A percentile compares a stretch with the other conserved stretches of the same genome.
Conservation (phyloP, 2,888 invertebrate genomes). For the Dyspetes luteomarginatus region DNA sequence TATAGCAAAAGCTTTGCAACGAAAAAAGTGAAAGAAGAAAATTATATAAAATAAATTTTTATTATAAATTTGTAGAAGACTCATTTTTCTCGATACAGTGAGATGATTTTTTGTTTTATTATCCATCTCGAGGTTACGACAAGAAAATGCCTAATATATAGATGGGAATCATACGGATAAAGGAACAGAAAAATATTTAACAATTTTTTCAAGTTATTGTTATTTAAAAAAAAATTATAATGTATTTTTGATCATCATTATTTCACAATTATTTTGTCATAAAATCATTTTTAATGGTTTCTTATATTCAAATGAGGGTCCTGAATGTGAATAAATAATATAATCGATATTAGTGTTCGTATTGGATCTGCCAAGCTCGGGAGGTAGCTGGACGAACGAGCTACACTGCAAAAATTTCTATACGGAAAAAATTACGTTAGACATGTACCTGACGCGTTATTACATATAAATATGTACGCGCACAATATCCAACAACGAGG, state of each 20-base stretch:
- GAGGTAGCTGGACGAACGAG: conserved; percentile 30
- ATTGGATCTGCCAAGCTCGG: background rate
- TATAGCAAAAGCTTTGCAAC: conserved; percentile 34
- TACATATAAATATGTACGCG: background rate
- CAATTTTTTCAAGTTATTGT: no score
- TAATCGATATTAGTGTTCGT: background rate
- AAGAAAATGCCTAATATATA: no score
- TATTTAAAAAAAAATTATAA: no score
- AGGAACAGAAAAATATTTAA: background rate
- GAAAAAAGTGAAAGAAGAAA: background rate
- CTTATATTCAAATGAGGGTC: no score
- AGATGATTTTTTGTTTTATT: no score
- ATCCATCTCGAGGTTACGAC: no score
- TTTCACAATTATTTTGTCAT: background rate
- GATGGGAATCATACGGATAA: no score
- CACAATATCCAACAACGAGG: conserved; percentile 31
- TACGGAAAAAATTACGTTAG: conserved; percentile 17
- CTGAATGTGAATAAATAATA: no score
- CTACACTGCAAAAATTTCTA: background rate
- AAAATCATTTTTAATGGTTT: background rate
- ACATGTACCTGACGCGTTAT: conserved; percentile 45
- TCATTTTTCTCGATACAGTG: no score
- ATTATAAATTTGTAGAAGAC: no score
- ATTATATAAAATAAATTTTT: no score
- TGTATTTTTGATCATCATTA: no score